A percentile compares a stretch with the other conserved stretches of the same genome.
Evolutionary conservation across 2,113 vertebrate genomes (phyloP).

Genomic region (Xerus inauris): DNA sequence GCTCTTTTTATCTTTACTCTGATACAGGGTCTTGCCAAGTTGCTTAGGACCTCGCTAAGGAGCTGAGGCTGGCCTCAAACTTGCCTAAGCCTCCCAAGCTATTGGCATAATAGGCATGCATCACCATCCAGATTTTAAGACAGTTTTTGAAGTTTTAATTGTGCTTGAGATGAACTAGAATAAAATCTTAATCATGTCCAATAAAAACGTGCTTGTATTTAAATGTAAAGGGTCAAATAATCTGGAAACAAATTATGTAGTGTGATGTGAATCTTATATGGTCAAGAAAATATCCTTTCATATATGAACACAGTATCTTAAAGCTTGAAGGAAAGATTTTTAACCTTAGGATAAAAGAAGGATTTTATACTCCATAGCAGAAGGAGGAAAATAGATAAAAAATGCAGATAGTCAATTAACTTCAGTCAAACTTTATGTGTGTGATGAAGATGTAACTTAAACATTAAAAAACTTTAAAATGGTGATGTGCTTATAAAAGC

Average conservation of each 20-base stretch:
- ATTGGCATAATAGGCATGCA: too few species aligned
- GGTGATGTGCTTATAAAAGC: background rate
- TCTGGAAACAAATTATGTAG: background rate
- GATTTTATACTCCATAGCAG: background rate
- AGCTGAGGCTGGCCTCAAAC: too few species aligned
- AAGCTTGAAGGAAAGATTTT: background rate
- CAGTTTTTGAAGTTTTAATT: background rate
- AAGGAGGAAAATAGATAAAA: slow-evolving; percentile 14
- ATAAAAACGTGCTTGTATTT: background rate
- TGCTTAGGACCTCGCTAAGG: too few species aligned
- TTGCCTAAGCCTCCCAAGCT: too few species aligned
- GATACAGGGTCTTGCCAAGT: too few species aligned
- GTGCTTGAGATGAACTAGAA: background rate
- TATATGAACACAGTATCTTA: background rate
- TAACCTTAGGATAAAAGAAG: background rate
- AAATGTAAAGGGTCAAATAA: background rate
- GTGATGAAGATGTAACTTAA: slow-evolving; percentile 50
- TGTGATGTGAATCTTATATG: background rate
- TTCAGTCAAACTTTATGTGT: background rate
- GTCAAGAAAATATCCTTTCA: background rate
- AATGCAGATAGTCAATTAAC: slow-evolving; percentile 8
- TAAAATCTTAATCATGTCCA: background rate
- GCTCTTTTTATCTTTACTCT: too few species aligned
- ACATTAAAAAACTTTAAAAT: background rate
- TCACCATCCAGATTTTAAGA: too few species aligned